Percentiles rank a stretch among this genome's conserved stretches.
These are phyloP conservation scores for Bombus waltoni DNA, from an alignment of 1,140 invertebrate species.

Conservation along the genomic window DNA sequence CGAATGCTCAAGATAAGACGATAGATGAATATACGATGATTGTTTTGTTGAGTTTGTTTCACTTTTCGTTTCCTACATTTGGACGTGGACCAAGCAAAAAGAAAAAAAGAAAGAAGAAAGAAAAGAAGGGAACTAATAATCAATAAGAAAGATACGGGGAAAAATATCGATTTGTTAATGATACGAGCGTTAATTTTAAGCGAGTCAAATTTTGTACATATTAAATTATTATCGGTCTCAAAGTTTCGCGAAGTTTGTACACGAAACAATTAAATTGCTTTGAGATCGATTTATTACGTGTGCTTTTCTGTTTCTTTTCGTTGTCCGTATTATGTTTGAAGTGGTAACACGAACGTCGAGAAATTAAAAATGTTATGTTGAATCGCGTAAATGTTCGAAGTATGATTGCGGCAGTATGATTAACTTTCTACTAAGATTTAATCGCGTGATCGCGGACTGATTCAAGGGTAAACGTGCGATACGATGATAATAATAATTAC, in stretches of 20 bases:
- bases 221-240: constrained; percentile 73
- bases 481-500: constrained; percentile 60
- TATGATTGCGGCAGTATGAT: constrained; percentile 69
- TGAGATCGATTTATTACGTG: constrained; percentile 59
- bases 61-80: constrained; percentile 49
- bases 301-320: constrained; percentile 55
- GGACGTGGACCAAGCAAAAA: constrained; percentile 61
- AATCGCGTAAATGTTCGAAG: constrained; percentile 63
- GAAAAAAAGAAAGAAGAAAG: constrained; percentile 41
- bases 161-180: constrained; percentile 39
- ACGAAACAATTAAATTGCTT: constrained; percentile 49
- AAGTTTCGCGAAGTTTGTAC: constrained; percentile 41
- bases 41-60: constrained; percentile 50
- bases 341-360: constrained; percentile 31
- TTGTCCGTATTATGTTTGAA: constrained; percentile 49
- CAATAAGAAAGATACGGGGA: background rate
- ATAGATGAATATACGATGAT: constrained; percentile 17
- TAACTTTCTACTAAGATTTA: constrained; percentile 67
- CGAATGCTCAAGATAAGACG: constrained; percentile 61
- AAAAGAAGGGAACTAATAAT: constrained; percentile 28
- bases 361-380: constrained; percentile 46
- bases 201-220: constrained; percentile 72
- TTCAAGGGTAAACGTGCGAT: constrained; percentile 57
- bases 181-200: constrained; percentile 70
- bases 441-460: constrained; percentile 72